Conservation (phyloP, 2,797 vertebrate species). For the Gallirallus australis region DNA sequence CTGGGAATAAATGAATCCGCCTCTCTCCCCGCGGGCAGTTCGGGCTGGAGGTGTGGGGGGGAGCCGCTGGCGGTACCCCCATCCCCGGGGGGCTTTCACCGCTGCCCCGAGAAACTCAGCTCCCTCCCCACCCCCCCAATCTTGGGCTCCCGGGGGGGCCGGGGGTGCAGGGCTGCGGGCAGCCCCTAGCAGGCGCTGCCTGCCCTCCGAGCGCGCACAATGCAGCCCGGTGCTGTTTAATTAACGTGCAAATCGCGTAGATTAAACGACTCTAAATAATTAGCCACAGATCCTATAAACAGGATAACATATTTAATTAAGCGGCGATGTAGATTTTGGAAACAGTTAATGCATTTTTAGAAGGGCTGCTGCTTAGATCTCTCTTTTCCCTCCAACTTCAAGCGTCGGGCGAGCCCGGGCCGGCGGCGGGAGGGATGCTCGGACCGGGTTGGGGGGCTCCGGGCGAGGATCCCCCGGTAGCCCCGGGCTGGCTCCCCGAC, state of each 20-base stretch:
- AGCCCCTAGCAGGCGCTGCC: conserved; percentile 84
- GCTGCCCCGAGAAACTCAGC: not conserved
- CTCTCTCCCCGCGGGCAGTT: not conserved
- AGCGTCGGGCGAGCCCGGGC: conserved; percentile 41
- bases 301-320: conserved; percentile 94
- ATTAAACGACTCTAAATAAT: conserved; percentile 97
- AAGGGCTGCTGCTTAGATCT: conserved; percentile 76
- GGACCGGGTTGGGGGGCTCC: conserved; percentile 37
- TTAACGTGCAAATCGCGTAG: conserved; percentile 97
- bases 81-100: no score
- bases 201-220: conserved; percentile 72
- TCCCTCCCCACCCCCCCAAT: not conserved
- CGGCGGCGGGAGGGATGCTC: conserved; percentile 41
- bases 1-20: not conserved
- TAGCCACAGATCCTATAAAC: conserved; percentile 91
- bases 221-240: conserved; percentile 87
- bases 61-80: not conserved
- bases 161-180: conserved; percentile 9
- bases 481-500: not conserved
- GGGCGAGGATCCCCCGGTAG: not conserved
- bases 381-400: conserved; percentile 70
- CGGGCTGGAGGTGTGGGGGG: not conserved
- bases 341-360: conserved; percentile 83
- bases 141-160: not conserved
- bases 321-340: conserved; percentile 86